A percentile compares a stretch with the other conserved stretches of the same genome.
Conservation (phyloP, 2,888 invertebrate species). For the Didymodactylos carnosus region DNA sequence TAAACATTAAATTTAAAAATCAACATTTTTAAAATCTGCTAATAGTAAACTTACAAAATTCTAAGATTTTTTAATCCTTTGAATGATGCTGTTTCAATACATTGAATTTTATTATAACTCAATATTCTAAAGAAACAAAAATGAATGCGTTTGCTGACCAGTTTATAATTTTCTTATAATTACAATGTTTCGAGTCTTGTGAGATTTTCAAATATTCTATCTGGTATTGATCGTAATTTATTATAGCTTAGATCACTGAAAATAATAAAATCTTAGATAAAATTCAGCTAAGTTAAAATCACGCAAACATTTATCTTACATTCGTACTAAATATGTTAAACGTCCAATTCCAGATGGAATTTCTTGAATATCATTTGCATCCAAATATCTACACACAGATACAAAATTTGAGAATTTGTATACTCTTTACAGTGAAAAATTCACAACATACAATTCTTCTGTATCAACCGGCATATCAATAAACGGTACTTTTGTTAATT, state of each 20-base stretch:
- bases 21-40: background rate
- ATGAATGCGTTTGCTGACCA: background rate
- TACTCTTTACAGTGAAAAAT: background rate
- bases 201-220: constrained; percentile 70
- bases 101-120: constrained; percentile 83
- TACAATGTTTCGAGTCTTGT: constrained; percentile 72
- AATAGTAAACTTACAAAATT: constrained; percentile 45
- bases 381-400: constrained; percentile 49
- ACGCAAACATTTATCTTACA: constrained; percentile 54
- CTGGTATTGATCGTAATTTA: constrained; percentile 35
- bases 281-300: too few species aligned
- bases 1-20: background rate
- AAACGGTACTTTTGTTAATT: constrained; percentile 55
- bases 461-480: constrained; percentile 67
- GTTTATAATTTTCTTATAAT: constrained; percentile 36
- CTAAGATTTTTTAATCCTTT: constrained; percentile 65
- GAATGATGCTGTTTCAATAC: constrained; percentile 70
- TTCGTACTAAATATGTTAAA: constrained; percentile 61
- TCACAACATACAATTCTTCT: constrained; percentile 74
- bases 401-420: constrained; percentile 15
- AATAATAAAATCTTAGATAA: too few species aligned
- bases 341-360: constrained; percentile 63
- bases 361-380: constrained; percentile 72
- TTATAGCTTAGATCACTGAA: constrained; percentile 14
- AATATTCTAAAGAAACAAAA: constrained; percentile 49